Conservation (phyloP, 37 sponge, comb jelly and placozoan genomes). For the Aphrocallistes beatrix region DNA sequence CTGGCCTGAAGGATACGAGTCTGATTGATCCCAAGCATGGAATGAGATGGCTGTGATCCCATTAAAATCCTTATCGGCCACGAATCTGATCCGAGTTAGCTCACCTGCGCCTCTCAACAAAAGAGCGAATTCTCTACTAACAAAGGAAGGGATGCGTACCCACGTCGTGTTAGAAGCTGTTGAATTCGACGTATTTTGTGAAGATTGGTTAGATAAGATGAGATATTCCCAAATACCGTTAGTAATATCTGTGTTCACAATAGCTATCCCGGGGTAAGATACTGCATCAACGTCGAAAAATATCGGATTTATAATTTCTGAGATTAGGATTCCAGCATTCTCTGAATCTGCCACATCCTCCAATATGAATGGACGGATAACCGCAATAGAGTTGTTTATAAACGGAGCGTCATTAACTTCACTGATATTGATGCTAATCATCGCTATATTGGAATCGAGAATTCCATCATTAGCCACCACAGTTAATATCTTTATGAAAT, state of each 20-base stretch:
- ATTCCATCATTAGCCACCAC: constrained; percentile 60
- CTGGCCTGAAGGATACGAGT: constrained; percentile 40
- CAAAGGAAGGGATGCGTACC: constrained; percentile 28
- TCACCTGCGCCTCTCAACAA: constrained; percentile 33
- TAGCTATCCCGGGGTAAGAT: constrained; percentile 46
- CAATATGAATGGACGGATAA: constrained; percentile 24
- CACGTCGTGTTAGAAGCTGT: constrained; percentile 44
- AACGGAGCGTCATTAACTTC: constrained; percentile 74
- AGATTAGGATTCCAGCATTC: constrained; percentile 63
- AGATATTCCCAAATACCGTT: constrained; percentile 76
- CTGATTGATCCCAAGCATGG: constrained; percentile 66
- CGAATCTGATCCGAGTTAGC: constrained; percentile 44
- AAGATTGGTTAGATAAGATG: constrained; percentile 20
- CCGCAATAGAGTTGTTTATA: constrained; percentile 32
- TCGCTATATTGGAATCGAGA: constrained; percentile 25
- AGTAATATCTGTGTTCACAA: constrained; percentile 29
- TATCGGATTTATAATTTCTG: constrained; percentile 33
- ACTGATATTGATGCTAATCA: constrained; percentile 25
- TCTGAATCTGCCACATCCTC: constrained; percentile 37
- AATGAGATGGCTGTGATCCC: constrained; percentile 41
- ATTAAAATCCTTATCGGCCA: constrained; percentile 52
- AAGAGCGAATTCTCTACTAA: constrained; percentile 34
- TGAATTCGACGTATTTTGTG: neutral
- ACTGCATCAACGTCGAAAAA: constrained; percentile 44
- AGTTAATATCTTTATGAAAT: constrained; percentile 25